phyloP scores from a whole-genome alignment of 2,797 vertebrate genomes.

The Falco concolor region DNA sequence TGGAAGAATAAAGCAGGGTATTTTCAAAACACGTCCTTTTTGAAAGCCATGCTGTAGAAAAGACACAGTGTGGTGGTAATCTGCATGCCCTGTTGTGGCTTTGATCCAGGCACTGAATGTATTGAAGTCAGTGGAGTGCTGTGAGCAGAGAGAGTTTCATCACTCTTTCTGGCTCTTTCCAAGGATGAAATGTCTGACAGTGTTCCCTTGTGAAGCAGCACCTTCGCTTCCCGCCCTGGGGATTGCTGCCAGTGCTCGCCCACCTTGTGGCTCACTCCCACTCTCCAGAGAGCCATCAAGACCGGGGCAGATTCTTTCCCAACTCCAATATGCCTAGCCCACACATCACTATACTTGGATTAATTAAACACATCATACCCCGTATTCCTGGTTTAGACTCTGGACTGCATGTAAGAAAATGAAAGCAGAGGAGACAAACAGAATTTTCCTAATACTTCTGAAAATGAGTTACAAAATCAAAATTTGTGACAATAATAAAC shows the following conservation, averaged over 20 bases:
- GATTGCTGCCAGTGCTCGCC: neutral
- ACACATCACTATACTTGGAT: neutral
- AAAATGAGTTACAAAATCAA: neutral
- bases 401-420: neutral
- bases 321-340: neutral
- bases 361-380: neutral
- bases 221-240: fast-evolving
- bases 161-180: neutral
- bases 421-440: neutral
- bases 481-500: neutral
- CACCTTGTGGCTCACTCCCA: neutral
- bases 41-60: neutral
- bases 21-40: neutral
- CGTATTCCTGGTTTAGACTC: neutral
- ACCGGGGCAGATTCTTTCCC: neutral
- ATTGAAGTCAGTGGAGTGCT: neutral
- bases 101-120: neutral
- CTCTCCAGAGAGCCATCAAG: neutral
- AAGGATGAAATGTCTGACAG: neutral
- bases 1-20: neutral
- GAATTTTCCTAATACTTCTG: neutral
- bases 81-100: neutral
- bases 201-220: neutral
- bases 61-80: neutral
- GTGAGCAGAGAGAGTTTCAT: neutral